phyloP scores from a whole-genome alignment of 2,113 vertebrate species.

The Labrus mixtus region DNA sequence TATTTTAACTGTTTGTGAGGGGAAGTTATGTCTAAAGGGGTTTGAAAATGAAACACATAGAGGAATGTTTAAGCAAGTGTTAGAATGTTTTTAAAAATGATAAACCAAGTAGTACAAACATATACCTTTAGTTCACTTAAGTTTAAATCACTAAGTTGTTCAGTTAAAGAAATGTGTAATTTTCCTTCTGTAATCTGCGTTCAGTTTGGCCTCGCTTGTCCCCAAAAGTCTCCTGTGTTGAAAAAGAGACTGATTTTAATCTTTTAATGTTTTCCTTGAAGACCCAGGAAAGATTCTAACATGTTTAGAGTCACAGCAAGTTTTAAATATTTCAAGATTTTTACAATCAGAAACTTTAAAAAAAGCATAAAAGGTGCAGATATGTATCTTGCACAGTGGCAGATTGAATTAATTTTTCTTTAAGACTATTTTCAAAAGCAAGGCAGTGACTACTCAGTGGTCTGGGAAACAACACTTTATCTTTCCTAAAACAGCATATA shows the following conservation, averaged over 20 bases:
- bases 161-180: not conserved
- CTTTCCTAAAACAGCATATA: slow-evolving; percentile 18
- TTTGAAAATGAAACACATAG: slow-evolving; percentile 11
- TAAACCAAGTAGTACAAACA: slow-evolving; percentile 27
- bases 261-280: slow-evolving; percentile 2
- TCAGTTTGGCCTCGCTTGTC: not conserved
- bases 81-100: too few relatives aligned
- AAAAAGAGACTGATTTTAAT: not conserved
- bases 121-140: slow-evolving; percentile 2
- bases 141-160: slow-evolving; percentile 1
- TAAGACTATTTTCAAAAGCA: slow-evolving; percentile 26
- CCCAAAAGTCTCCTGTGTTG: not conserved
- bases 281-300: slow-evolving; percentile 1
- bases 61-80: slow-evolving; percentile 26
- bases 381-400: not conserved
- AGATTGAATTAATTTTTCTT: slow-evolving; percentile 2
- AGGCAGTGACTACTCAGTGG: not conserved
- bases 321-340: slow-evolving; percentile 10
- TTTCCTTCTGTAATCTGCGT: slow-evolving; percentile 7
- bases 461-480: not conserved
- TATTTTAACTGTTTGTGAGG: slow-evolving; percentile 13
- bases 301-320: slow-evolving; percentile 3
- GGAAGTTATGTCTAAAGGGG: slow-evolving; percentile 16
- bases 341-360: slow-evolving; percentile 20
- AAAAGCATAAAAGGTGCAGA: not conserved